Base-by-base conservation (phyloP, 2,888 invertebrate species). In the Spodoptera littoralis region DNA sequence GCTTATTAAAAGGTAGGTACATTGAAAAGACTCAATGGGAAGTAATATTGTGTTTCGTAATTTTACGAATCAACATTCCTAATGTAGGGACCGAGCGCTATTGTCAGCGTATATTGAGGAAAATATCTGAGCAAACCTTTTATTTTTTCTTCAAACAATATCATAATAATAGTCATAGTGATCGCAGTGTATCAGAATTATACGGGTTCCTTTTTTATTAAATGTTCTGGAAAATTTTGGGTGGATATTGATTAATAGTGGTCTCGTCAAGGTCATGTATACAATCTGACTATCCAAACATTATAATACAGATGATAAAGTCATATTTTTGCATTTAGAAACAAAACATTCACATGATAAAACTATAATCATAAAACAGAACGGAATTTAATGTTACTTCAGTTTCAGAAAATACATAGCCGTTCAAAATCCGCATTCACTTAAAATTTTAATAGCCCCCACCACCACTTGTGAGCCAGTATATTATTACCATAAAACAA, bases 11-110 rank as follows among this genome's bases (percentile, higher is more conserved):
- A 73, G 65, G 58, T 53, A 73, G 65, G 58, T 53, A 58, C 60
- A 27, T 56, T 49, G 60, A 52, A 75, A 75, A 70, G 58, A 49
- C 24, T 59, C 65, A 65, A 65, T 65, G 65, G 46, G 55, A 76
- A 61, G 76, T 65, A 65, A 65, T 75, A 70, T 75, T 70, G 53
- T 73, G 71, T 75, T 73, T 49, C 55, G 76, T 75, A 73, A 75
- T 73, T 76, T 73, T 51, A 70, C 71, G 70, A 70, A 73, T 75
- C 76, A 75, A 72, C 75, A 70, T 72, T 72, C 64, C 64, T 75
- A 60, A 64, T 70, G 75, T 60, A 64, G 13, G 70, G 75, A 68
- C 44, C 41, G 46, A 49, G 43, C 30, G 43, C 58, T 52, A 70
- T 70, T 70, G 70, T 74, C 64, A 55, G 69, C 41, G 55, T 55